Percentiles rank a stretch among this genome's conserved stretches.
These are phyloP conservation scores for Drosophila nasuta DNA, from an alignment of 1,140 invertebrate genomes.

Conservation along the genomic window DNA sequence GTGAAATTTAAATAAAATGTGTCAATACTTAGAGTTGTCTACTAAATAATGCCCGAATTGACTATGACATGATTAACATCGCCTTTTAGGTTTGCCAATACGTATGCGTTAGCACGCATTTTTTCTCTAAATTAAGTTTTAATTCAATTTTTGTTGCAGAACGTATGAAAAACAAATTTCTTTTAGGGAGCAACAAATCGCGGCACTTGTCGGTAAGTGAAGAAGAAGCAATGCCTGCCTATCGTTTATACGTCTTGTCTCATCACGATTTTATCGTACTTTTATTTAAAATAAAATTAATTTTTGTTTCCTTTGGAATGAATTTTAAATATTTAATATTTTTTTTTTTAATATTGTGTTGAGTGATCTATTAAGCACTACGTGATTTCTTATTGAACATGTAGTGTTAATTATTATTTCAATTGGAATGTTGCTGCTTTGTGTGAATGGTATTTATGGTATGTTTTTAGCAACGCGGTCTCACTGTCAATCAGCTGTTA, in stretches of 20 bases:
- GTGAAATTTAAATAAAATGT: constrained; percentile 69
- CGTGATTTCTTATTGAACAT: background rate
- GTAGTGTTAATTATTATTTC: background rate
- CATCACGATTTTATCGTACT: constrained; percentile 2
- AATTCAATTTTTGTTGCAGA: constrained; percentile 24
- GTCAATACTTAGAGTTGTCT: constrained; percentile 29
- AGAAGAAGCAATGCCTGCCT: constrained; percentile 43
- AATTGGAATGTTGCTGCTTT: constrained; percentile 8
- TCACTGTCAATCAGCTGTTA: constrained; percentile 40
- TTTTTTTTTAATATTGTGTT: background rate
- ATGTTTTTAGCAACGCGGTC: background rate
- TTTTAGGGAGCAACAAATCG: constrained; percentile 53
- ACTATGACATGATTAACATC: constrained; percentile 39
- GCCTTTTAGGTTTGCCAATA: constrained; percentile 23
- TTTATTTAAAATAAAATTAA: background rate
- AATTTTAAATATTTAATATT: background rate
- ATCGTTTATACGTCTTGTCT: constrained; percentile 29
- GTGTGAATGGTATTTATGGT: constrained; percentile 18
- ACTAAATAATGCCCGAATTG: constrained; percentile 49
- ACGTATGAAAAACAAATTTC: constrained; percentile 46
- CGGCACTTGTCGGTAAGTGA: constrained; percentile 53
- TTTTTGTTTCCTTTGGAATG: background rate
- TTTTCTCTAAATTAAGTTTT: constrained; percentile 8
- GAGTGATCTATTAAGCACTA: background rate
- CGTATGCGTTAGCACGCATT: constrained; percentile 16